These are phyloP conservation scores for Hirtodrosophila cameraria DNA, from an alignment of 2,888 invertebrate species.

Conservation along the genomic window DNA sequence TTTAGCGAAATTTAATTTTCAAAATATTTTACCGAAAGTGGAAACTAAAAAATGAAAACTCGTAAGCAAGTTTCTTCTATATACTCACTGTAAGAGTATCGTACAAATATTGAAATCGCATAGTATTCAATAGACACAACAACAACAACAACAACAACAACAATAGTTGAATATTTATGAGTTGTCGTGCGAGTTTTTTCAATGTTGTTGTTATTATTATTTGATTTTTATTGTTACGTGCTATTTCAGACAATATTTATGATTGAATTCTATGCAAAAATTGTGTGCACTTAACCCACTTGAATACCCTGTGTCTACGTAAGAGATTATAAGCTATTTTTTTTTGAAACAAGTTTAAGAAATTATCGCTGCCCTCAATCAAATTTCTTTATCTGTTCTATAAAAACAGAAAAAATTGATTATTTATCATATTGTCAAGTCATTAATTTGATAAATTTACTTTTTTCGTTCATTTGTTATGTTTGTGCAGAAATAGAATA, in stretches of 20 bases:
- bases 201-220: constrained; percentile 24
- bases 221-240: constrained; percentile 25
- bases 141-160: constrained; percentile 39
- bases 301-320: background rate
- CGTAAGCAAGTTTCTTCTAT: rapidly evolving
- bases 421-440: constrained; percentile 18
- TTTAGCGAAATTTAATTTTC: too few relatives aligned
- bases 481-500: constrained; percentile 8
- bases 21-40: too few relatives aligned
- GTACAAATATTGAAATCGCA: constrained; percentile 34
- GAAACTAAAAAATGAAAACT: too few relatives aligned
- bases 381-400: constrained; percentile 14
- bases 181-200: constrained; percentile 52
- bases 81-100: constrained; percentile 6
- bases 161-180: constrained; percentile 65
- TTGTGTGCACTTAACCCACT: constrained; percentile 14
- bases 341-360: background rate
- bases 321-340: constrained; percentile 1
- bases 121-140: constrained; percentile 45
- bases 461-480: constrained; percentile 24
- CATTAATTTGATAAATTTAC: constrained; percentile 11
- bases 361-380: constrained; percentile 1
- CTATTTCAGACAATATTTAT: constrained; percentile 43
- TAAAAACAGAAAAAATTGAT: constrained; percentile 3
- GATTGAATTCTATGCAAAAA: constrained; percentile 34